A percentile compares a stretch with the other conserved stretches of the same genome.
phyloP scores from a whole-genome alignment of 2,797 vertebrate genomes.

The Apodemus agrarius region DNA sequence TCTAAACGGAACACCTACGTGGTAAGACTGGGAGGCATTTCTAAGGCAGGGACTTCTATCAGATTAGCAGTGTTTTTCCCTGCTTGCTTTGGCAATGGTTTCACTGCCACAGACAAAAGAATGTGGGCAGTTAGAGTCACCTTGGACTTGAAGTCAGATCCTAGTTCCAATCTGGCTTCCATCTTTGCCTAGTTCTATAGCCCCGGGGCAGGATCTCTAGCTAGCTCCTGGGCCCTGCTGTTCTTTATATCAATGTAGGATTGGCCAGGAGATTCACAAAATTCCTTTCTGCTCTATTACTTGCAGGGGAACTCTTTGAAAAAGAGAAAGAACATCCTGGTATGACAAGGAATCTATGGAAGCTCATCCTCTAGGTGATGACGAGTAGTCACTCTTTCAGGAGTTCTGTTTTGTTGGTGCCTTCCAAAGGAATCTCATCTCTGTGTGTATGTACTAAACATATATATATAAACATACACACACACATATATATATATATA shows the following conservation, averaged over 20 bases:
- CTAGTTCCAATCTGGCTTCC: background rate
- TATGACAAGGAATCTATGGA: background rate
- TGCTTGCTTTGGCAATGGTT: background rate
- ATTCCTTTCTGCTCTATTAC: background rate
- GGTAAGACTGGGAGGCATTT: background rate
- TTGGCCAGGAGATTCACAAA: background rate
- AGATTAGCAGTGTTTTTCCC: background rate
- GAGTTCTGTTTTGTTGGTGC: background rate
- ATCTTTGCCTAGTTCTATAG: background rate
- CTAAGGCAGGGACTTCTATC: background rate
- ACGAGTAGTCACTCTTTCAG: background rate
- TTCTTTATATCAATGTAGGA: background rate
- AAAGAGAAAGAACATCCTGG: background rate
- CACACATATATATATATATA: background rate
- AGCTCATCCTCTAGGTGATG: background rate
- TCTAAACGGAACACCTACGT: background rate
- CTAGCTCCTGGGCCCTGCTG: background rate
- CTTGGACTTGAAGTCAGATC: background rate
- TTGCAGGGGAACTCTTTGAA: background rate
- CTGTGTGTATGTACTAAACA: background rate
- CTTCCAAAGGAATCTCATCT: background rate
- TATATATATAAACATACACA: background rate
- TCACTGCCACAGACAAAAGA: background rate
- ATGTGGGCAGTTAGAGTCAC: background rate
- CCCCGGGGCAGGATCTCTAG: background rate